A percentile compares a stretch with the other conserved stretches of the same genome.
Evolutionary conservation across 2,888 invertebrate species (phyloP).

Genomic region (Aphidoletes aphidimyza): DNA sequence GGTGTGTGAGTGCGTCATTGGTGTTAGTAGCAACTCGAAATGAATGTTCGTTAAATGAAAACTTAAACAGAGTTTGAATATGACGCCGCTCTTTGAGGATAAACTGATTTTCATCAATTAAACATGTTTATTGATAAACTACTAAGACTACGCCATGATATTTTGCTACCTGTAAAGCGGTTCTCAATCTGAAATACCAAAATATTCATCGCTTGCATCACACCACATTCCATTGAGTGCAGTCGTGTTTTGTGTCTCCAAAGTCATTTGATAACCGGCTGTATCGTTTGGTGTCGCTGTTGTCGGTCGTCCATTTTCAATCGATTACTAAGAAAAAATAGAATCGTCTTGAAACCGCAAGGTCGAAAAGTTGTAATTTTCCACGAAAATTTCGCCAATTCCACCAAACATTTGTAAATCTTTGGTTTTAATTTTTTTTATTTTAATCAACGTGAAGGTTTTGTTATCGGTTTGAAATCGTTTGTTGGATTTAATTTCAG

Average conservation of each 20-base stretch:
- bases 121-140: too few species aligned
- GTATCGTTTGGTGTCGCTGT: not conserved
- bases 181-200: not conserved
- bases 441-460: not conserved
- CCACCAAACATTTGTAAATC: not conserved
- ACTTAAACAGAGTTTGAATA: too few species aligned
- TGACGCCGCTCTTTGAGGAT: too few species aligned
- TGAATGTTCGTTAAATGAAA: not conserved
- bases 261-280: not conserved
- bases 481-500: not conserved
- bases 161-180: too few species aligned
- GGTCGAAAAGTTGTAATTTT: constrained; percentile 1
- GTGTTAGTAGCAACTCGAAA: not conserved
- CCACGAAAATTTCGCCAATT: not conserved
- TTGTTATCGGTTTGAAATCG: not conserved
- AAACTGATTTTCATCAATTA: too few species aligned
- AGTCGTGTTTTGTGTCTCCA: not conserved
- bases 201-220: not conserved
- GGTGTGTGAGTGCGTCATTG: not conserved
- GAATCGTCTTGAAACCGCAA: constrained; percentile 23
- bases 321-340: constrained; percentile 47
- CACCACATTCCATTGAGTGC: not conserved
- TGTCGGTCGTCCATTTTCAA: constrained; percentile 35
- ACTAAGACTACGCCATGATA: too few species aligned
- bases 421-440: not conserved